Conservation (phyloP, 2,797 vertebrate genomes). For the Okamejei kenojei region DNA sequence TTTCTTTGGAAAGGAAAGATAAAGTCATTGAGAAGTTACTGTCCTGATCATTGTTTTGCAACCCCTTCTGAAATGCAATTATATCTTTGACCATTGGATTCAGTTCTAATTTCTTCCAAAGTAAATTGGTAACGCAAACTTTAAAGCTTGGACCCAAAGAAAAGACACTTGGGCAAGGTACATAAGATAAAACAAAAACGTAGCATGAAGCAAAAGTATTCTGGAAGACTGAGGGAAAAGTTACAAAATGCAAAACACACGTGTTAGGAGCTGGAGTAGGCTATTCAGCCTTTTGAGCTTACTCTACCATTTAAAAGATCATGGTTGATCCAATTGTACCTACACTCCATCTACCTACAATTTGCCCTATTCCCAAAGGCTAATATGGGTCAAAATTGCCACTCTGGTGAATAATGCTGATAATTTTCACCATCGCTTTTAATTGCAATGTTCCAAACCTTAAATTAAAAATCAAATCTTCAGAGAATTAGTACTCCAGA, state of each 20-base stretch:
- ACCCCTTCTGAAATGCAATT: not conserved
- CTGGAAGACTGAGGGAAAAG: not conserved
- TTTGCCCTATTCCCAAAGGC: not conserved
- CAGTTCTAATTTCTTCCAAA: not conserved
- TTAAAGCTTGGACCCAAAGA: not conserved
- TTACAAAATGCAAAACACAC: not conserved
- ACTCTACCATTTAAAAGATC: no score
- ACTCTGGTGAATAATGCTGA: not conserved
- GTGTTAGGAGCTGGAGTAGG: no score
- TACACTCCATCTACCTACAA: no score
- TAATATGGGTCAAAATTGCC: not conserved
- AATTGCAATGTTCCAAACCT: not conserved
- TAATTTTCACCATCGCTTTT: not conserved
- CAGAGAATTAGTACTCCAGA: not conserved
- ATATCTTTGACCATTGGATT: not conserved
- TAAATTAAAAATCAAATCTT: slow-evolving; percentile 11
- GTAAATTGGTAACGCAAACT: not conserved
- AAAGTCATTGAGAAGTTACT: not conserved
- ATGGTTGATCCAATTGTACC: no score
- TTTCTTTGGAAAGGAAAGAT: not conserved
- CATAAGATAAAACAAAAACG: not conserved
- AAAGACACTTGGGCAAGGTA: not conserved
- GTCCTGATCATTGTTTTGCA: not conserved
- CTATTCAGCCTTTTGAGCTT: no score
- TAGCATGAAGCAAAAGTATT: not conserved